A percentile compares a stretch with the other conserved stretches of the same genome.
phyloP scores from a whole-genome alignment of 2,113 vertebrate genomes.

The Nyctereutes procyonoides region DNA sequence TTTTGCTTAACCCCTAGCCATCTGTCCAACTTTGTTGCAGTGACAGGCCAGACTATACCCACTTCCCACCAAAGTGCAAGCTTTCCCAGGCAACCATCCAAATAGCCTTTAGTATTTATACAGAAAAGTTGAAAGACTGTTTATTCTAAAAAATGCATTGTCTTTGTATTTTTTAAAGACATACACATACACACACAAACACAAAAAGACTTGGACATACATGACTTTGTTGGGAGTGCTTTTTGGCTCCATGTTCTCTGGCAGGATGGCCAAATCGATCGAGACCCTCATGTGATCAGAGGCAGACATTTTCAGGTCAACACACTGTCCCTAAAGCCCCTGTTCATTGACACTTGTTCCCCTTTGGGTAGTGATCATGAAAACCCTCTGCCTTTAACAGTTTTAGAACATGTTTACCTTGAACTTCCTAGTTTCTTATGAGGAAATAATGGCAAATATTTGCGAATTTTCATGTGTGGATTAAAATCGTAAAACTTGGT shows the following conservation, averaged over 20 bases:
- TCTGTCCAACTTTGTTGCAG: background rate
- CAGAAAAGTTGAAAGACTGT: background rate
- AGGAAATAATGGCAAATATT: background rate
- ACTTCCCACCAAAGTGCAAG: background rate
- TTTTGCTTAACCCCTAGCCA: background rate
- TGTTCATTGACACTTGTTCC: fast-evolving
- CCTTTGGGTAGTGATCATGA: background rate
- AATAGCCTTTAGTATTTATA: background rate
- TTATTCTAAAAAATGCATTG: background rate
- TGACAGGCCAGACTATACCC: background rate
- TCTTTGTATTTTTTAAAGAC: background rate
- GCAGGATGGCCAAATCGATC: background rate
- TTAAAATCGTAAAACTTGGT: background rate
- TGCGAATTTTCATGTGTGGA: background rate
- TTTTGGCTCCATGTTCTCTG: background rate
- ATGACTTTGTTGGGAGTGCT: background rate
- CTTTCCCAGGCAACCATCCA: background rate
- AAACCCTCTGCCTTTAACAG: background rate
- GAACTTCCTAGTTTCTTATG: background rate
- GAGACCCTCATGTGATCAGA: fast-evolving
- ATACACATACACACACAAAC: background rate
- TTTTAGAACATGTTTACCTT: background rate
- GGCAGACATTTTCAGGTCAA: background rate
- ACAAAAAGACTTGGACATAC: background rate
- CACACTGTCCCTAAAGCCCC: background rate